Evolutionary conservation across 2,113 vertebrate genomes (phyloP).

Genomic region (Bothrops jararaca): DNA sequence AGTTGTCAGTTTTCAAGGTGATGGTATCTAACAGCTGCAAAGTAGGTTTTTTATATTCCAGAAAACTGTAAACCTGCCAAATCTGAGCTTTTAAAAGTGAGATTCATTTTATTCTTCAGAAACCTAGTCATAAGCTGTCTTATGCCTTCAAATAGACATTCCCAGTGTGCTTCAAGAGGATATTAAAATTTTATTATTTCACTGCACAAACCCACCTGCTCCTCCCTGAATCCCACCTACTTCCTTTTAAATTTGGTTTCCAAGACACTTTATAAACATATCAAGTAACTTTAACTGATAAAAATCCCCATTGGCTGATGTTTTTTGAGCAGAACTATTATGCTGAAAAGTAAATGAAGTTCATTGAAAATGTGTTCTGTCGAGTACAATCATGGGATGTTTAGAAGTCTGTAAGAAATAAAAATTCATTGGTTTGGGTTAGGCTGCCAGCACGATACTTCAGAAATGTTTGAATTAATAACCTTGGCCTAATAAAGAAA

Average conservation of each 20-base stretch:
- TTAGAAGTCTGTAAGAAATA: not conserved
- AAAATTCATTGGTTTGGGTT: not conserved
- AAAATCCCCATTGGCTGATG: slow-evolving; percentile 10
- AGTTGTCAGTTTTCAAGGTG: slow-evolving; percentile 30
- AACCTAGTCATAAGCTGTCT: slow-evolving; percentile 37
- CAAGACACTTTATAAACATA: slow-evolving; percentile 46
- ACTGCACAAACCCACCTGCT: slow-evolving; percentile 16
- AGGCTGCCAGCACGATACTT: not conserved
- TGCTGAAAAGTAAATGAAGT: slow-evolving; percentile 37
- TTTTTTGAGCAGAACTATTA: slow-evolving; percentile 26
- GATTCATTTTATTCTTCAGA: slow-evolving; percentile 51
- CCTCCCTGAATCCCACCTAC: not conserved
- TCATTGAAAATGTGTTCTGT: not conserved
- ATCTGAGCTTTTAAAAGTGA: slow-evolving; percentile 36
- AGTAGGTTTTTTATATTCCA: slow-evolving; percentile 25
- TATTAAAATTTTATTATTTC: slow-evolving; percentile 52
- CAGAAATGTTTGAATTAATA: not conserved
- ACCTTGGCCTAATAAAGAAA: not conserved
- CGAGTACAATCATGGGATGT: not conserved
- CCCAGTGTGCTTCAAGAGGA: slow-evolving; percentile 31
- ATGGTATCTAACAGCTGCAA: slow-evolving; percentile 25
- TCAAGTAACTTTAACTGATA: slow-evolving; percentile 40
- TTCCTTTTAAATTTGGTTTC: slow-evolving; percentile 37
- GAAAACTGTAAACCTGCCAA: slow-evolving; percentile 38
- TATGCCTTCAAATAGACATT: slow-evolving; percentile 45